Conservation (phyloP, 2,797 vertebrate species). For the Rhinatrema bivittatum region DNA sequence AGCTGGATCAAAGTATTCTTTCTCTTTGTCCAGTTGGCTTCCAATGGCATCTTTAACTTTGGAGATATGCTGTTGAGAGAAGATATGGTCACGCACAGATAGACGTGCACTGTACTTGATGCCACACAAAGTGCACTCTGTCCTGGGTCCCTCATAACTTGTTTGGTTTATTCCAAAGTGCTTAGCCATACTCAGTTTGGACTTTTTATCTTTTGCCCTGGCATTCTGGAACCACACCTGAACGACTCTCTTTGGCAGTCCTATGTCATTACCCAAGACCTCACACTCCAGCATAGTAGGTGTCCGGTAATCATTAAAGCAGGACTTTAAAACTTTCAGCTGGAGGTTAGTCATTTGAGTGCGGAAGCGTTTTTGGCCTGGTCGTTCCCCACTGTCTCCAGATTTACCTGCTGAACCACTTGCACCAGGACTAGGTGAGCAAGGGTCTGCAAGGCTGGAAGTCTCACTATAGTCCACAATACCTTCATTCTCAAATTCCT, state of each 20-base stretch:
- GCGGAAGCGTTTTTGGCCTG: slow-evolving; percentile 97
- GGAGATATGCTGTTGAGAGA: slow-evolving; percentile 97
- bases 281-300: slow-evolving; percentile 99
- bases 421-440: slow-evolving; percentile 90
- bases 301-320: slow-evolving; percentile 98
- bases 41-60: slow-evolving; percentile 99
- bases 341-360: slow-evolving; percentile 99
- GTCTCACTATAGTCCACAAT: slow-evolving; percentile 97
- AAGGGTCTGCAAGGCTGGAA: slow-evolving; percentile 93
- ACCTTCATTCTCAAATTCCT: slow-evolving; percentile 93
- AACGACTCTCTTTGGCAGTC: slow-evolving; percentile 99
- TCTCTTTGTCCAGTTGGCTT: slow-evolving; percentile 97
- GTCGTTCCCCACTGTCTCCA: slow-evolving; percentile 86
- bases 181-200: slow-evolving; percentile 98
- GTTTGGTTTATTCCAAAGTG: slow-evolving; percentile 99
- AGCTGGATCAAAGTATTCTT: slow-evolving; percentile 98
- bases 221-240: slow-evolving; percentile 99
- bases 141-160: slow-evolving; percentile 95
- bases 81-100: slow-evolving; percentile 98
- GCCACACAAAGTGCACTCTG: slow-evolving; percentile 97
- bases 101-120: slow-evolving; percentile 97
- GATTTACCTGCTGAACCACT: slow-evolving; percentile 81
- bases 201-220: slow-evolving; percentile 97
- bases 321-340: slow-evolving; percentile 95
- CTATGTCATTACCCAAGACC: slow-evolving; percentile 97